Percentiles rank a stretch among this genome's conserved stretches.
Evolutionary conservation across 1,140 invertebrate genomes (phyloP).

Genomic region (Brachionus sp.): DNA sequence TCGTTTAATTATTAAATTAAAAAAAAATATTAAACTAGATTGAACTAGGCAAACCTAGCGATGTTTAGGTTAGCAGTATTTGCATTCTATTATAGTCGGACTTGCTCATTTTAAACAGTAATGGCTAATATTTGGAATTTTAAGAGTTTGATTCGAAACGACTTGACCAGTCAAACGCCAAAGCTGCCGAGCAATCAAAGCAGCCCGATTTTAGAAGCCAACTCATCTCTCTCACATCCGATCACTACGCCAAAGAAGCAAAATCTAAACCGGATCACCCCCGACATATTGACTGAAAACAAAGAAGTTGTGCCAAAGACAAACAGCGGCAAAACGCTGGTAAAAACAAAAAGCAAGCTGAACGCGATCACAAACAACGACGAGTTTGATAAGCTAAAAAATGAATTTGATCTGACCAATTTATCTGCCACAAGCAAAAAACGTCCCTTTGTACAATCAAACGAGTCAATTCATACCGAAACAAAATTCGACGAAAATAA

Average conservation of each 20-base stretch:
- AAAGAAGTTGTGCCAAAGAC: background rate
- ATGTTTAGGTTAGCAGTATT: too few species aligned
- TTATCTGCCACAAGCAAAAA: background rate
- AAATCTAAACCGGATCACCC: background rate
- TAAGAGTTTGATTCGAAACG: conserved; percentile 21
- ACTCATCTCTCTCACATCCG: background rate
- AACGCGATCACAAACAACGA: conserved; percentile 18
- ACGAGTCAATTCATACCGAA: background rate
- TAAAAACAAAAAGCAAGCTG: conserved; percentile 11
- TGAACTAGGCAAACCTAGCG: too few species aligned
- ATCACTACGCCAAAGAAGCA: background rate
- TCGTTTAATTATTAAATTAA: too few species aligned
- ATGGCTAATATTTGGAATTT: background rate
- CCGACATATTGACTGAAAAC: background rate
- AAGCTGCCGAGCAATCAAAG: background rate
- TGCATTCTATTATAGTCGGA: too few species aligned
- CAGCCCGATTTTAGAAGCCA: background rate
- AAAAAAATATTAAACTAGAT: too few species aligned
- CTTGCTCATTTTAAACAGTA: too few species aligned
- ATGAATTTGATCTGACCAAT: background rate
- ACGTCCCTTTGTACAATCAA: conserved; percentile 25
- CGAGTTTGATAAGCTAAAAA: conserved; percentile 20
- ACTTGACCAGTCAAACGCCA: background rate
- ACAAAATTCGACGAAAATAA: conserved; percentile 28
- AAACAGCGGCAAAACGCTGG: background rate